Conservation (phyloP, 2,888 invertebrate genomes). For the Tanypteryx hageni region DNA sequence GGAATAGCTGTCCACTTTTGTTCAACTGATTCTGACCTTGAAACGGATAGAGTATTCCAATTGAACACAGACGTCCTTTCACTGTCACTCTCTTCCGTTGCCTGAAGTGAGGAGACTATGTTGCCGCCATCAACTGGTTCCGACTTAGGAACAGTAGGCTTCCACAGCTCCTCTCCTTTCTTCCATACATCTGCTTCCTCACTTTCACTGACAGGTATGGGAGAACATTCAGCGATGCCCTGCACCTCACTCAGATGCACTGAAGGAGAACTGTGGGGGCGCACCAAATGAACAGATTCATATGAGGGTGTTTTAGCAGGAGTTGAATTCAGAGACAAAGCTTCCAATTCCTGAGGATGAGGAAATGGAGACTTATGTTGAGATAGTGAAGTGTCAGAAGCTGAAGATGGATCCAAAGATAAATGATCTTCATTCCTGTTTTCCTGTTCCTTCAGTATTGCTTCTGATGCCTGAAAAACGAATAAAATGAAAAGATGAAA, state of each 20-base stretch:
- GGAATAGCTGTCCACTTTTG: neutral
- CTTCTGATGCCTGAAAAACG: neutral
- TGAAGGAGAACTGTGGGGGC: neutral
- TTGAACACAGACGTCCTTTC: neutral
- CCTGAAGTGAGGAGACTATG: neutral
- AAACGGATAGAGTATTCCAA: slow-evolving; percentile 16
- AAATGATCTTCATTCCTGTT: neutral
- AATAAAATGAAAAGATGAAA: neutral
- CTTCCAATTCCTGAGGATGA: neutral
- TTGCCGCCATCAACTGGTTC: neutral
- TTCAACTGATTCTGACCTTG: neutral
- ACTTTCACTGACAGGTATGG: neutral
- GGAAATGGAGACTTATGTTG: neutral
- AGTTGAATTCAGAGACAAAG: neutral
- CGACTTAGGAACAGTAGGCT: neutral
- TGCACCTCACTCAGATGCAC: neutral
- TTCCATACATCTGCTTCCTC: slow-evolving; percentile 11
- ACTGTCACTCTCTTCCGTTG: neutral
- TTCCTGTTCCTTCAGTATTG: neutral
- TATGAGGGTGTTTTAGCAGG: neutral
- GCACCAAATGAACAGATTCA: neutral
- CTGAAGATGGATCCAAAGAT: neutral
- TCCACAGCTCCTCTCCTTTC: neutral
- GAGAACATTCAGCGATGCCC: neutral
- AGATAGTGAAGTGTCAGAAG: neutral